Evolutionary conservation across 2,888 invertebrate genomes (phyloP).

Genomic region (Bedellia somnulentella): DNA sequence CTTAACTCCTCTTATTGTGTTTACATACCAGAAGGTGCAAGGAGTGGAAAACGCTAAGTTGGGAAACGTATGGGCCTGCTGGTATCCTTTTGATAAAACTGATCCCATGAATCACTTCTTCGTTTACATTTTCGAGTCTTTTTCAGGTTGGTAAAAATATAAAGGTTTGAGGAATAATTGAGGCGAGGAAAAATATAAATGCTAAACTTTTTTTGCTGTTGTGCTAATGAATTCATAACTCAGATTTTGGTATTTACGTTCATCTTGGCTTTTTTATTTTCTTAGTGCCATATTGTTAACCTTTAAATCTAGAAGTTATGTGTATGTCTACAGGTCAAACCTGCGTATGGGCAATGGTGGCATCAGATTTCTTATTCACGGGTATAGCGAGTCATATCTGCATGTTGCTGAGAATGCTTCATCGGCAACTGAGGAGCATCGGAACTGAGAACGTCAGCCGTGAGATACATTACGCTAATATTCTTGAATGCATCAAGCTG

Average conservation of each 20-base stretch:
- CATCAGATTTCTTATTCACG: conserved; percentile 41
- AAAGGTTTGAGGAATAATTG: too few relatives aligned
- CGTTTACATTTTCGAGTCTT: conserved; percentile 43
- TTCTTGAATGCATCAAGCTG: conserved; percentile 31
- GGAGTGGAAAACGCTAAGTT: conserved; percentile 19
- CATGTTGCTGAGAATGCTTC: conserved; percentile 29
- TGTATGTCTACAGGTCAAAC: too few relatives aligned
- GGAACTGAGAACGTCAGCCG: conserved; percentile 28
- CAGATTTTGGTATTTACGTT: too few relatives aligned
- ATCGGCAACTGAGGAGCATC: conserved; percentile 25
- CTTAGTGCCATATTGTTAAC: too few relatives aligned
- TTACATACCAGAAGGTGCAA: conserved; percentile 23
- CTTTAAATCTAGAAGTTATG: too few relatives aligned
- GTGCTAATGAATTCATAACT: too few relatives aligned
- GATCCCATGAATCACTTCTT: conserved; percentile 27
- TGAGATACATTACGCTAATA: too few relatives aligned
- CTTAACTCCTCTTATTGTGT: conserved; percentile 33
- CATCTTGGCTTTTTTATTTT: too few relatives aligned
- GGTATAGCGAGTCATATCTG: conserved; percentile 47
- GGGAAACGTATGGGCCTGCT: conserved; percentile 43
- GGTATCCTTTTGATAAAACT: conserved; percentile 50
- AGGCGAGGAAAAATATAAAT: too few relatives aligned
- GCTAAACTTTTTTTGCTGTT: too few relatives aligned
- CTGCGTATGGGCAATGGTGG: conserved; percentile 44
- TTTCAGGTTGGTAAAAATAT: conserved; percentile 35